Conservation (phyloP, 2,797 vertebrate genomes). For the Chrysolophus pictus region DNA sequence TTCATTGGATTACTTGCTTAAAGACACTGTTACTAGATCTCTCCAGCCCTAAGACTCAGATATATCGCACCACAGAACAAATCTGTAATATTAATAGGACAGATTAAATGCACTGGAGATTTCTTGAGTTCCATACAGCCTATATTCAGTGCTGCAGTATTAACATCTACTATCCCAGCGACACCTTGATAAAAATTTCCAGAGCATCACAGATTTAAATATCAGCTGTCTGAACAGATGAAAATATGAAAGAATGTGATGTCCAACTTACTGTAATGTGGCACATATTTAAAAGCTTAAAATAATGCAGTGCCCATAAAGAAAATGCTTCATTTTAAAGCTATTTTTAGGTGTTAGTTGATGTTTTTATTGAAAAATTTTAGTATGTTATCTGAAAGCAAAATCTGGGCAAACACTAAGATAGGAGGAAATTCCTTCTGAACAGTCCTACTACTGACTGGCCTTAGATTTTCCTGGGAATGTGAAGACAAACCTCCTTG, state of each 20-base stretch:
- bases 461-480: background rate
- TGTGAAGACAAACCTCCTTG: background rate
- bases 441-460: rapidly evolving
- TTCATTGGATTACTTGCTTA: background rate
- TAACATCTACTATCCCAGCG: background rate
- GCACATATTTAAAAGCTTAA: background rate
- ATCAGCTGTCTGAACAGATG: background rate
- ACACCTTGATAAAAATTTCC: background rate
- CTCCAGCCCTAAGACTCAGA: background rate
- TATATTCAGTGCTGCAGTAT: background rate
- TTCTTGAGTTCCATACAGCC: background rate
- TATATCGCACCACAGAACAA: background rate
- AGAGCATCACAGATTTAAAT: background rate
- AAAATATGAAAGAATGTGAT: background rate
- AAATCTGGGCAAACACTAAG: background rate
- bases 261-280: background rate
- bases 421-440: background rate
- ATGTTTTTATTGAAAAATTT: background rate
- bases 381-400: background rate
- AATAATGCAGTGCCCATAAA: background rate
- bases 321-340: background rate
- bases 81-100: background rate
- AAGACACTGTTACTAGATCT: background rate
- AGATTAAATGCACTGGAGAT: background rate
- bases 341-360: background rate